A percentile compares a stretch with the other conserved stretches of the same genome.
Conservation (phyloP, 2,113 vertebrate species). For the Larimichthys crocea region DNA sequence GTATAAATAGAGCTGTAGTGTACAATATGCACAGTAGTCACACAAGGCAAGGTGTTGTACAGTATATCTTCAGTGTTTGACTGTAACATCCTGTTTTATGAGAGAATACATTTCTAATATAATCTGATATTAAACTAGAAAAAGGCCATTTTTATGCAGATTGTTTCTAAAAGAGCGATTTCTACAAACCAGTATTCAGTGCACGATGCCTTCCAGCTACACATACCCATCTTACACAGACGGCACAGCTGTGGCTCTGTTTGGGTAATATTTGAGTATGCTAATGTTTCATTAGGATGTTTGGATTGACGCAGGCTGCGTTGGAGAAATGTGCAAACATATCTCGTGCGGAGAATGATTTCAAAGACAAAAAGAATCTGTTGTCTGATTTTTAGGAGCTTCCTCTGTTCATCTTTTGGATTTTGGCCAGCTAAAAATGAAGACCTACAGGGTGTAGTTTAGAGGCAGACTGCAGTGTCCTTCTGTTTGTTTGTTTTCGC, state of each 20-base stretch:
- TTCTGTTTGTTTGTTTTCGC: background rate
- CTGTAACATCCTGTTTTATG: background rate
- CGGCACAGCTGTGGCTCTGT: conserved; percentile 36
- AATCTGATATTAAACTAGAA: background rate
- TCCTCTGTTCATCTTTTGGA: background rate
- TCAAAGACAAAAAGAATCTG: background rate
- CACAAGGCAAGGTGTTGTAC: background rate
- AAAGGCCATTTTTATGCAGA: too few relatives aligned
- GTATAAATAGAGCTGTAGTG: background rate
- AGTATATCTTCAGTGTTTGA: background rate
- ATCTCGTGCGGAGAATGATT: background rate
- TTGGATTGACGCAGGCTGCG: background rate
- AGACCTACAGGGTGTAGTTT: background rate
- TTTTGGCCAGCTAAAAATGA: background rate
- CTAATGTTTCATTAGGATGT: conserved; percentile 33
- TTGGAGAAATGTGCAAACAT: background rate
- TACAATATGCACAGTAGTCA: background rate
- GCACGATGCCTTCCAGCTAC: background rate
- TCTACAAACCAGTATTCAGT: background rate
- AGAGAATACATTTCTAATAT: background rate
- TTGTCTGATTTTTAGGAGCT: conserved; percentile 2
- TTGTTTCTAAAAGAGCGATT: background rate
- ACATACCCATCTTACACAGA: background rate
- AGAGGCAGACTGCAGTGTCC: background rate
- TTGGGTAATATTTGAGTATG: conserved; percentile 27